phyloP scores from a whole-genome alignment of 2,113 vertebrate genomes.

The Gnathonemus longibarbis region DNA sequence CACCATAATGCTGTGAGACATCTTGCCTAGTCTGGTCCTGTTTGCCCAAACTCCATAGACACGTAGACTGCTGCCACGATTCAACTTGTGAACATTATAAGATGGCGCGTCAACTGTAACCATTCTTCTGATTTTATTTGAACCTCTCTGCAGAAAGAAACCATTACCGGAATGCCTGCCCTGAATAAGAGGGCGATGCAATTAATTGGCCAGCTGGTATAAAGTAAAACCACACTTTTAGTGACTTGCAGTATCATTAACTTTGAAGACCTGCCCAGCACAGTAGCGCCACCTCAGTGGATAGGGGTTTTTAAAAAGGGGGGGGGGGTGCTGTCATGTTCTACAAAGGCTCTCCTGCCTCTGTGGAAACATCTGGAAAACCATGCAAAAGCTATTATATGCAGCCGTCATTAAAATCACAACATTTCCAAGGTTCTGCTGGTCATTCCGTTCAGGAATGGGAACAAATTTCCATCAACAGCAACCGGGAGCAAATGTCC shows the following conservation, averaged over 20 bases:
- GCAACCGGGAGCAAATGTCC: not conserved
- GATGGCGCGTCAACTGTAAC: not conserved
- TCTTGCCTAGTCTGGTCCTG: not conserved
- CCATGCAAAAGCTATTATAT: constrained; percentile 3
- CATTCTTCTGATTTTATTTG: not conserved
- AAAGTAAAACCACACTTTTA: not conserved
- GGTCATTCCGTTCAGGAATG: not conserved
- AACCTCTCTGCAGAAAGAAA: not conserved
- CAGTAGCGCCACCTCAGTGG: not conserved
- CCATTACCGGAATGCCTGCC: not conserved
- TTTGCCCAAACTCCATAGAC: not conserved
- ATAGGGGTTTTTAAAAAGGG: not conserved
- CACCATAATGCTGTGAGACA: not conserved
- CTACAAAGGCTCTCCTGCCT: not conserved
- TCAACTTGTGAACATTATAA: not conserved
- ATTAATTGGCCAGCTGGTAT: not conserved
- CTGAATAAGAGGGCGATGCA: not conserved
- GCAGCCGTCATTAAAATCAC: not conserved
- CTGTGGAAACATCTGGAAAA: not conserved
- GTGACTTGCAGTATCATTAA: not conserved
- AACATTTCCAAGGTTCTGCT: not conserved
- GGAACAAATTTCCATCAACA: not conserved
- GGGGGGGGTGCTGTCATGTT: not conserved
- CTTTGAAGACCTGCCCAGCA: not conserved
- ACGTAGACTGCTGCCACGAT: not conserved